A percentile compares a stretch with the other conserved stretches of the same genome.
Conservation (phyloP, 2,888 invertebrate genomes). For the Lasioglossum oenotherae region DNA sequence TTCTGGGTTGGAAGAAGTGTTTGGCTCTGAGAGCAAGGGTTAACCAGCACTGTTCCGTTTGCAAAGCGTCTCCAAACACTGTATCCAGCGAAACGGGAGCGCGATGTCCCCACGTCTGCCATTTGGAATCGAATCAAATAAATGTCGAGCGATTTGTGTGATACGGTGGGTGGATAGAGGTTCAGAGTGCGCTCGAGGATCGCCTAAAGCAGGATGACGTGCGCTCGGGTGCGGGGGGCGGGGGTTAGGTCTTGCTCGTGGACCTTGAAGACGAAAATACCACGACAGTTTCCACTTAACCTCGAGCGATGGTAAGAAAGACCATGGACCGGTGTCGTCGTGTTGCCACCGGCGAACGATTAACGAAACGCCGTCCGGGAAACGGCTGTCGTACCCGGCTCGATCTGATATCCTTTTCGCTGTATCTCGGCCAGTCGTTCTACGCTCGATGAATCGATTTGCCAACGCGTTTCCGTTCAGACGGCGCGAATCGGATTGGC, state of each 20-base stretch:
- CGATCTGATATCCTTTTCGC: constrained; percentile 43
- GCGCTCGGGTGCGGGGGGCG: not conserved
- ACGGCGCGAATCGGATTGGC: constrained; percentile 62
- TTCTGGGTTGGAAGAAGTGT: not conserved
- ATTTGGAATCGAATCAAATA: constrained; percentile 19
- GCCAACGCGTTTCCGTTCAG: constrained; percentile 56
- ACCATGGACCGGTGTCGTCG: not conserved
- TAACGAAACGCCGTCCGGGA: not conserved
- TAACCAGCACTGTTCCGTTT: not conserved
- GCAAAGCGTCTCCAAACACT: not conserved
- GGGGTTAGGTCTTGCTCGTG: not conserved
- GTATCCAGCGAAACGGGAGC: not conserved
- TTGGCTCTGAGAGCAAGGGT: not conserved
- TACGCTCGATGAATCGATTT: constrained; percentile 57
- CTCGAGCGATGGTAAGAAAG: not conserved
- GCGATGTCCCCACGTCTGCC: not conserved
- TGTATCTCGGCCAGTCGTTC: constrained; percentile 43
- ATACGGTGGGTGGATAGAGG: constrained; percentile 6
- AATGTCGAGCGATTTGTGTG: not conserved
- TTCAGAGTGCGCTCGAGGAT: constrained; percentile 8
- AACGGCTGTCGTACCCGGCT: not conserved
- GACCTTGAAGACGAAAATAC: constrained; percentile 45
- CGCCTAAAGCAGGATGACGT: constrained; percentile 13
- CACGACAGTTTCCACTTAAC: not conserved
- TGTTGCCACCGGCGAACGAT: constrained; percentile 4